Percentiles rank a stretch among this genome's conserved stretches.
These are phyloP conservation scores for Amiota mariae DNA, from an alignment of 2,888 invertebrate genomes.

Conservation along the genomic window DNA sequence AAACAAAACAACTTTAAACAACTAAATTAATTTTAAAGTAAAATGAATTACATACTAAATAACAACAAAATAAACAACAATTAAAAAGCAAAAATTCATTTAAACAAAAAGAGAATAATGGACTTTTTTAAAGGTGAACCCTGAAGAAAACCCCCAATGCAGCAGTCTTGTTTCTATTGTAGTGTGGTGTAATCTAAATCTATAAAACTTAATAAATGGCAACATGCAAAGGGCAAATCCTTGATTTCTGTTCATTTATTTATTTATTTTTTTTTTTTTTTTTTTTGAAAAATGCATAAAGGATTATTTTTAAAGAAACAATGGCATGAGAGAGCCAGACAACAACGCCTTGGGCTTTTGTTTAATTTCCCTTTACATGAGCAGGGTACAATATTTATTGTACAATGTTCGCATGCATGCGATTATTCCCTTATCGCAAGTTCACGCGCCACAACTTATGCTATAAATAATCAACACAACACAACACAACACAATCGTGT, in stretches of 20 bases:
- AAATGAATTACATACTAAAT: background rate
- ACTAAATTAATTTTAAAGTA: constrained; percentile 7
- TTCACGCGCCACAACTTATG: constrained; percentile 26
- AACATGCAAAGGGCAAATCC: too few species aligned
- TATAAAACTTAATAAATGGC: too few species aligned
- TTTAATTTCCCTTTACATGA: constrained; percentile 20
- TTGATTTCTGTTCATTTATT: too few species aligned
- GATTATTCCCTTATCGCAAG: constrained; percentile 1
- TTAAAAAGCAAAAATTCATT: background rate
- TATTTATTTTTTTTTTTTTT: constrained; percentile 6
- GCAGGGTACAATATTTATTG: background rate
- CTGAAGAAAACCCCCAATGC: too few species aligned
- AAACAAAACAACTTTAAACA: constrained; percentile 1
- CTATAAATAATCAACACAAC: constrained; percentile 24
- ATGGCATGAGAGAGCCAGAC: too few species aligned
- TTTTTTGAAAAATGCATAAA: background rate
- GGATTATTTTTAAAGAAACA: background rate
- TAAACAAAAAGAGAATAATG: background rate
- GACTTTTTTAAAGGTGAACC: too few species aligned
- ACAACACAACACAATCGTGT: constrained; percentile 4
- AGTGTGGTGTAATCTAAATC: too few species aligned
- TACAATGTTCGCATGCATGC: background rate
- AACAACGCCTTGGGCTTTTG: too few species aligned
- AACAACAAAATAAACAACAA: background rate
- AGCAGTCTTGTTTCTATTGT: too few species aligned